Evolutionary conservation across 2,113 vertebrate species (phyloP).

Genomic region (Tupaia chinensis): DNA sequence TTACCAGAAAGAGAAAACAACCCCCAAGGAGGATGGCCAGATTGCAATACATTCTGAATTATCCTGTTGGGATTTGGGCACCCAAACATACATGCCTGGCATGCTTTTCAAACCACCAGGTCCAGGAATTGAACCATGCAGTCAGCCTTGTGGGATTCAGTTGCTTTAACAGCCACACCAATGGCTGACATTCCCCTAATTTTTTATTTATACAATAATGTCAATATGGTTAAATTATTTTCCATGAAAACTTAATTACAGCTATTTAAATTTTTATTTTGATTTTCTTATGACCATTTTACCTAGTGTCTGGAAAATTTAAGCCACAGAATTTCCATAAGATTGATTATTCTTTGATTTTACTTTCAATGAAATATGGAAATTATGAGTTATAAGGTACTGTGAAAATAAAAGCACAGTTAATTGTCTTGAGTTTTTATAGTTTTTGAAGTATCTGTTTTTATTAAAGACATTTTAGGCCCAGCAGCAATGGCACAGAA

Average conservation of each 20-base stretch:
- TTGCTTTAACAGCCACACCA: too few species aligned
- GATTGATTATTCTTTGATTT: slow-evolving; percentile 32
- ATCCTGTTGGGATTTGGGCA: too few species aligned
- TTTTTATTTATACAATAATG: neutral
- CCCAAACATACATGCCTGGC: too few species aligned
- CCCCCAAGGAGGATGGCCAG: too few species aligned
- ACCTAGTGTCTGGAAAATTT: slow-evolving; percentile 20
- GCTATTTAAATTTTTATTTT: slow-evolving; percentile 49
- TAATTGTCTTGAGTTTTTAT: slow-evolving; percentile 35
- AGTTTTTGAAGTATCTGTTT: neutral
- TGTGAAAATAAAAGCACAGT: slow-evolving; percentile 11
- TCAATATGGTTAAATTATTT: slow-evolving; percentile 43
- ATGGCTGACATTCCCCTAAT: too few species aligned
- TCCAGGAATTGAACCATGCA: too few species aligned
- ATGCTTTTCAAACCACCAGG: too few species aligned
- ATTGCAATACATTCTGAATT: too few species aligned
- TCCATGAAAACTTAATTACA: slow-evolving; percentile 23
- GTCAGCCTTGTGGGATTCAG: too few species aligned
- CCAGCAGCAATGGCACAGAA: too few species aligned
- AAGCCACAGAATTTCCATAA: neutral
- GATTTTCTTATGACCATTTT: slow-evolving; percentile 14
- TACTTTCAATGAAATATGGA: slow-evolving; percentile 17
- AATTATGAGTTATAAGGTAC: slow-evolving; percentile 6
- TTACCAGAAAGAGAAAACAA: too few species aligned
- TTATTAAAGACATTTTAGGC: neutral